Conservation (phyloP, 2,113 vertebrate species). For the Epinephelus moara region DNA sequence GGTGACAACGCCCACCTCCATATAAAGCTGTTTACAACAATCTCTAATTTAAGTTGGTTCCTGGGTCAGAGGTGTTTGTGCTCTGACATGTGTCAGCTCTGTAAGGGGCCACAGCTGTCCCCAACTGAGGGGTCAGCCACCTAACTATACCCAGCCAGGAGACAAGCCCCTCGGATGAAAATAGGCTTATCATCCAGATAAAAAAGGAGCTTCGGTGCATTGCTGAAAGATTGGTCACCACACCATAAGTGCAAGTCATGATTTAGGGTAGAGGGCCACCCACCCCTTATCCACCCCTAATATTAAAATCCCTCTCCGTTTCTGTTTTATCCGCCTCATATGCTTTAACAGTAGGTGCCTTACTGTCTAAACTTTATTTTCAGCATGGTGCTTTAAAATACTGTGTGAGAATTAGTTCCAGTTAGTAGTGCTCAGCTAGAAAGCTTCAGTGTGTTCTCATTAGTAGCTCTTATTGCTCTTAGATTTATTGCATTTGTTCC, state of each 20-base stretch:
- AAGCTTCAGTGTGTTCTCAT: background rate
- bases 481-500: background rate
- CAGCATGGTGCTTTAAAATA: background rate
- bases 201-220: background rate
- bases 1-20: background rate
- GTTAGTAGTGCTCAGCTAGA: background rate
- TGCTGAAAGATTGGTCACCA: slow-evolving; percentile 9
- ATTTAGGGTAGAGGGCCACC: background rate
- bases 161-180: slow-evolving; percentile 43
- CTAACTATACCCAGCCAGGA: slow-evolving; percentile 20
- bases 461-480: background rate
- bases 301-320: background rate
- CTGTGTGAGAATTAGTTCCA: background rate
- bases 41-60: slow-evolving; percentile 54
- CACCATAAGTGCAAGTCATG: slow-evolving; percentile 42
- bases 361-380: background rate
- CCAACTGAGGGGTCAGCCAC: slow-evolving; percentile 13
- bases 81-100: slow-evolving; percentile 39
- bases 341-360: background rate
- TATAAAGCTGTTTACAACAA: slow-evolving; percentile 37
- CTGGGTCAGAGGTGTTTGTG: slow-evolving; percentile 44
- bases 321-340: background rate
- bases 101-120: slow-evolving; percentile 70
- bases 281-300: background rate
- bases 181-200: slow-evolving; percentile 18